These are phyloP conservation scores for Kryptopterus vitreolus DNA, from an alignment of 2,797 vertebrate genomes.

Conservation along the genomic window DNA sequence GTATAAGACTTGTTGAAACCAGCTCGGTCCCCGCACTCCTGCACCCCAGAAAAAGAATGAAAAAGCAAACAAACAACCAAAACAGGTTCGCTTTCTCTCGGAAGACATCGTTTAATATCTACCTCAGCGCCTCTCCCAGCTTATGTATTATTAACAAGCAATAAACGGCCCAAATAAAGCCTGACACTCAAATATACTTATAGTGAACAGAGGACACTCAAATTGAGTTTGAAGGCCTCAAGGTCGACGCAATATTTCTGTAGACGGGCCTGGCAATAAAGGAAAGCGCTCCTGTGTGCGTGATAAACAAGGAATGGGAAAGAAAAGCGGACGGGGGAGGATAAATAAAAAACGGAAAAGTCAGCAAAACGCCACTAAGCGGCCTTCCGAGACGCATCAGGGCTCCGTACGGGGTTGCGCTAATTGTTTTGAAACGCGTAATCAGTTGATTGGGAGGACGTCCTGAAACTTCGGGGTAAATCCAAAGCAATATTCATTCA, in stretches of 20 bases:
- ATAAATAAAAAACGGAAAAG: conserved; percentile 33
- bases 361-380: conserved; percentile 11
- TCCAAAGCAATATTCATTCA: too few species aligned
- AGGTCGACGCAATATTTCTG: conserved; percentile 56
- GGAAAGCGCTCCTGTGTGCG: conserved; percentile 25
- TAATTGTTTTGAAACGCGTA: conserved; percentile 41
- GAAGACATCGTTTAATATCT: conserved; percentile 56
- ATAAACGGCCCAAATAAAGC: conserved; percentile 69
- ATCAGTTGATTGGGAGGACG: conserved; percentile 33
- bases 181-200: conserved; percentile 66
- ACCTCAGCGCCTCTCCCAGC: conserved; percentile 48
- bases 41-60: conserved; percentile 20
- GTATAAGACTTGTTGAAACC: conserved; percentile 3
- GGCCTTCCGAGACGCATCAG: conserved; percentile 26
- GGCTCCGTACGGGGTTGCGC: conserved; percentile 16
- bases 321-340: conserved; percentile 17
- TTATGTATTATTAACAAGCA: conserved; percentile 70
- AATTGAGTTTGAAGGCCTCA: conserved; percentile 59
- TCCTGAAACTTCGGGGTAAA: background rate
- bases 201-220: conserved; percentile 57
- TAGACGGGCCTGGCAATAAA: conserved; percentile 39
- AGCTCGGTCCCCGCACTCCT: background rate
- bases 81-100: conserved; percentile 49
- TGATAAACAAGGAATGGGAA: conserved; percentile 21
- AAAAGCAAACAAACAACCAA: conserved; percentile 42